A percentile compares a stretch with the other conserved stretches of the same genome.
Conservation (phyloP, 2,888 invertebrate genomes). For the Eurytoma californica region DNA sequence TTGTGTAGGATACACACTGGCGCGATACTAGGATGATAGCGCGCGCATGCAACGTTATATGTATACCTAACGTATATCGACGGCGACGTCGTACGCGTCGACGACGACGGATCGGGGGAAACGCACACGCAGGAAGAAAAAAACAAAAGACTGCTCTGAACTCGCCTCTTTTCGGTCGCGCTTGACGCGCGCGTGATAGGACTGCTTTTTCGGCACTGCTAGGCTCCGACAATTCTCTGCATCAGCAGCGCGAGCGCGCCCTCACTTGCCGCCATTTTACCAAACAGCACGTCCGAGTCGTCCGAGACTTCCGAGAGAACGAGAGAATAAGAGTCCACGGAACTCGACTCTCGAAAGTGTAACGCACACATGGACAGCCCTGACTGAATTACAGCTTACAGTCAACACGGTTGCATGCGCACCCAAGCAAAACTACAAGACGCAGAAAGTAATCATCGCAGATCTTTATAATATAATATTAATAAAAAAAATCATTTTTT, state of each 20-base stretch:
- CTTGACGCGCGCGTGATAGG: conserved; percentile 9
- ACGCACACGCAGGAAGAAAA: not conserved
- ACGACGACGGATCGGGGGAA: not conserved
- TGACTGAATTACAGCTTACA: too few relatives aligned
- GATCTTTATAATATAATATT: too few relatives aligned
- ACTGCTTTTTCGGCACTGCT: not conserved
- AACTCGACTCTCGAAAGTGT: too few relatives aligned
- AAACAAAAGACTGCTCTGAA: conserved; percentile 8
- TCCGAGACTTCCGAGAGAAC: not conserved
- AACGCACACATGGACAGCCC: too few relatives aligned
- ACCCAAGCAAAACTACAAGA: too few relatives aligned
- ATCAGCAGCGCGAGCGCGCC: conserved; percentile 65
- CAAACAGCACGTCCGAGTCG: conserved; percentile 38
- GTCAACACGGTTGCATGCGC: too few relatives aligned
- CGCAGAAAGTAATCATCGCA: too few relatives aligned
- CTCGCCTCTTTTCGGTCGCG: not conserved
- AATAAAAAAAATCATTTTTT: too few relatives aligned
- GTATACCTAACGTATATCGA: not conserved
- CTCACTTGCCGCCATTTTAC: conserved; percentile 73
- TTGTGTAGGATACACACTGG: too few relatives aligned
- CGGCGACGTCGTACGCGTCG: not conserved
- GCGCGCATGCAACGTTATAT: too few relatives aligned
- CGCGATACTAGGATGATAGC: too few relatives aligned
- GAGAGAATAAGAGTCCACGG: too few relatives aligned
- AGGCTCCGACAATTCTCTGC: conserved; percentile 30